Base-by-base conservation (phyloP, 2,113 vertebrate genomes). In the Menidia beryllina region DNA sequence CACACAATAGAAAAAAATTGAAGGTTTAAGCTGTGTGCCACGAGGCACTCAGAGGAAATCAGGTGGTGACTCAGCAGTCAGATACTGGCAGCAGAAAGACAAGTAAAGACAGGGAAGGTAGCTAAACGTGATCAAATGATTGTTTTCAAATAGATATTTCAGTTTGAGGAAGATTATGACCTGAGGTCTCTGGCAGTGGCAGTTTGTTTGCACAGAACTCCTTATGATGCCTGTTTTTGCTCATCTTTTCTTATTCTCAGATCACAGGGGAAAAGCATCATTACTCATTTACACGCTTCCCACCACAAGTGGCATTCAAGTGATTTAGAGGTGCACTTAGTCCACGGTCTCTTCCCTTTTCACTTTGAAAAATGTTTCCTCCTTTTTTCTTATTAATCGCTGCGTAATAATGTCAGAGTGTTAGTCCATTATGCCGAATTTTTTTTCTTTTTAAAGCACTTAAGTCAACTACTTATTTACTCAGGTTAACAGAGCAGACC, bases 51-150 rank as follows among this genome's bases (percentile, higher is more conserved):
- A 26, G 39, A 47, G 66, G 58, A 68, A 85, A 57, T 71, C 45
- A 51, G 69, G 52, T 58, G 25, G 57, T 78, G 86, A 86, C 71
- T 83, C 77, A 87, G 85, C 83, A 81, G 27, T 21, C 50, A 50
- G 66, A 65, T 24, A 51, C 21, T 12, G 43, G 63, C 2, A 52
- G 47, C 43, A 8, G 39, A 21, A 47, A 1, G 30, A 30, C 19
- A 19, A 43, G 70, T 21, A 15, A 36, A 59, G 47, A 56, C 26
- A 23, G 43, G 20, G 23, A 49, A 17, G 23, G 36, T 34, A 45
- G 25, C 9, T 45, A 17, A 30, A 73, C 59, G 41, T 59, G 38
- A 79, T 61, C 13, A 30, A 43, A 70, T 20, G 3, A 65, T 69
- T 23, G 20, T 5, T 55, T 38, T 67, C 17, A 39, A 43, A 43